Evolutionary conservation across 2,113 vertebrate genomes (phyloP), one percentile per base, ranked within the genome.

Genomic region (Bos javanicus): DNA sequence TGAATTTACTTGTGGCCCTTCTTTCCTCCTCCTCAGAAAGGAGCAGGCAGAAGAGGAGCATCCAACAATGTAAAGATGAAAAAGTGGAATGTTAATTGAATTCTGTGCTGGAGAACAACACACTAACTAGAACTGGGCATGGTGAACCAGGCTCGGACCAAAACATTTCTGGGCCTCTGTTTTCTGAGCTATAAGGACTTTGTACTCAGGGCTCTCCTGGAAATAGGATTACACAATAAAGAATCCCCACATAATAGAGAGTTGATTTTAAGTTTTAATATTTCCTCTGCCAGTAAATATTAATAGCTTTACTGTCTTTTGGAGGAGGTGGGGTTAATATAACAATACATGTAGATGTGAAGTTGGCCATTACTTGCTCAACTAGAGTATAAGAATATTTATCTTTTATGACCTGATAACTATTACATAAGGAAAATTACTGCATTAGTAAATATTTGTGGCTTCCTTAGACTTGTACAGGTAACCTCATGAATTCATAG

Each of bases 371-470:
- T 93, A 86, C 23, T 93, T 97, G 25, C 21, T 94, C 19, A 64
- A 33, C 12, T 88, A 89, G 82, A 94, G 64, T 87, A 86, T 94
- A 94, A n/a, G 46, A 64, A 57, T 93, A 48, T 67, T 94, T 96
- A 74, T 85, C 59, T 78, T 89, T 62, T 81, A 82, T 89, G 60
- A 76, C 16, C 23, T 59, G 36, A 30, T 93, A 76, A 89, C 48
- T 82, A 26, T 36, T 81, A 50, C 4, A 30, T 81, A 87, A 60
- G 33, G 57, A 64, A 94, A 91, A 87, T 84, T 87, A 71, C 71
- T 94, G 36, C 7, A 81, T 39, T 85, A 94, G 62, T 36, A 97
- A 92, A 83, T 96, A 82, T 19, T 23, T n/a, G 1, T 50, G 48
- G 17, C 50, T 93, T 1, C 62, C 67, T 56, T 82, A 50, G 48